Percentiles rank a stretch among this genome's conserved stretches.
Conservation (phyloP, 2,888 invertebrate genomes). For the Octodonta nipae region DNA sequence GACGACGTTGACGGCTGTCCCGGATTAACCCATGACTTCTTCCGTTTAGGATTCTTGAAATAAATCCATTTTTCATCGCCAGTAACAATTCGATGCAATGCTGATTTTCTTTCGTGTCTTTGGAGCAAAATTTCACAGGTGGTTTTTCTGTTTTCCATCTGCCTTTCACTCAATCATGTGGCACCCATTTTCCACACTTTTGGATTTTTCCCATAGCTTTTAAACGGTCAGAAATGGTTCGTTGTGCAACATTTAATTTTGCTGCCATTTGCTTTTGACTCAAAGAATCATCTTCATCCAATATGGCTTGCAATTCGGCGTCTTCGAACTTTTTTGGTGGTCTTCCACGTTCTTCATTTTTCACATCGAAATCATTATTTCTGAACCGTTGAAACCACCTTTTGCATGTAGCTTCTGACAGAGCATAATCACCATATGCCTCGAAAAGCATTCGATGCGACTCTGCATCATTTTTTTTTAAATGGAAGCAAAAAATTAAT, state of each 20-base stretch:
- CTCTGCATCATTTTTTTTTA: not conserved
- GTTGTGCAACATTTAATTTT: slow-evolving; percentile 2
- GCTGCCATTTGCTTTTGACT: slow-evolving; percentile 3
- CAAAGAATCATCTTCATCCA: not conserved
- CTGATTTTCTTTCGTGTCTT: slow-evolving; percentile 5
- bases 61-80: slow-evolving; percentile 7
- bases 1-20: slow-evolving; percentile 11
- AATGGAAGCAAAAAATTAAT: too few relatives aligned
- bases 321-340: slow-evolving; percentile 5
- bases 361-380: slow-evolving; percentile 3
- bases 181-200: slow-evolving; percentile 2
- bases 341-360: slow-evolving; percentile 1
- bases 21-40: slow-evolving; percentile 6
- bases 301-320: slow-evolving; percentile 4
- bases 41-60: slow-evolving; percentile 6
- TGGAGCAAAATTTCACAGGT: slow-evolving; percentile 5
- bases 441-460: not conserved
- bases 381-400: slow-evolving; percentile 2
- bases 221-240: slow-evolving; percentile 2
- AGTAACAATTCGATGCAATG: slow-evolving; percentile 6
- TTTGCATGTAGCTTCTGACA: not conserved
- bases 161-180: too few relatives aligned
- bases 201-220: slow-evolving; percentile 2
- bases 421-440: not conserved
- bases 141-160: slow-evolving; percentile 5